Evolutionary conservation across 2,888 invertebrate species (phyloP).

Genomic region (Spicauda simplicius): DNA sequence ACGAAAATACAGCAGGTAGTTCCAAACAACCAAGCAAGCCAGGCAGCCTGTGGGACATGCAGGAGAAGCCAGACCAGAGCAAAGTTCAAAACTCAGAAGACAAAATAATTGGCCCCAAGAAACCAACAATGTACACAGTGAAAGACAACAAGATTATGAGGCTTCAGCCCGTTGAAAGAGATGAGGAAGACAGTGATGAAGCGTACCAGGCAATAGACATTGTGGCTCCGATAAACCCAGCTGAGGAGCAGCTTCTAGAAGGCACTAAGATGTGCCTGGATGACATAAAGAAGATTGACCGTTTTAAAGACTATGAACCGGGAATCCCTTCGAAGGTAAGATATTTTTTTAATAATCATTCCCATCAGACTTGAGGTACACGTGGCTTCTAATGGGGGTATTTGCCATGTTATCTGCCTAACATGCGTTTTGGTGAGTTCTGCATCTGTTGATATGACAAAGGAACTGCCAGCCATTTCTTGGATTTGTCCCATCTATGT

Average conservation of each 20-base stretch:
- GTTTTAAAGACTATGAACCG: constrained; percentile 80
- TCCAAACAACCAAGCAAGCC: constrained; percentile 47
- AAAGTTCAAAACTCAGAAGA: constrained; percentile 45
- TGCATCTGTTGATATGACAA: no score
- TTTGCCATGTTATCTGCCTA: no score
- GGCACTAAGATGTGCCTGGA: constrained; percentile 79
- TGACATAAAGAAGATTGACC: constrained; percentile 80
- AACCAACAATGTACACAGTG: constrained; percentile 77
- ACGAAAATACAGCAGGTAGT: constrained; percentile 33
- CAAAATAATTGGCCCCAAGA: constrained; percentile 60
- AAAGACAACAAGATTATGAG: constrained; percentile 79
- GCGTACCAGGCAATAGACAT: constrained; percentile 67
- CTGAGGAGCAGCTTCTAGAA: constrained; percentile 69
- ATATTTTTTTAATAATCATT: neutral
- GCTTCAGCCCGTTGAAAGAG: constrained; percentile 56
- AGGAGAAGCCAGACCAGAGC: constrained; percentile 53
- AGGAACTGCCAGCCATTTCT: no score
- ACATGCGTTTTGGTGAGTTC: no score
- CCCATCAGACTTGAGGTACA: no score
- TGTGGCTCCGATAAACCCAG: constrained; percentile 64
- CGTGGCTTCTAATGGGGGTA: no score
- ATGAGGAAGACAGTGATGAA: constrained; percentile 43
- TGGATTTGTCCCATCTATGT: no score
- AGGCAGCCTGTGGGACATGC: constrained; percentile 77
- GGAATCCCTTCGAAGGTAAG: constrained; percentile 81